phyloP scores from a whole-genome alignment of 1,140 invertebrate genomes.

The Adelges cooleyi region DNA sequence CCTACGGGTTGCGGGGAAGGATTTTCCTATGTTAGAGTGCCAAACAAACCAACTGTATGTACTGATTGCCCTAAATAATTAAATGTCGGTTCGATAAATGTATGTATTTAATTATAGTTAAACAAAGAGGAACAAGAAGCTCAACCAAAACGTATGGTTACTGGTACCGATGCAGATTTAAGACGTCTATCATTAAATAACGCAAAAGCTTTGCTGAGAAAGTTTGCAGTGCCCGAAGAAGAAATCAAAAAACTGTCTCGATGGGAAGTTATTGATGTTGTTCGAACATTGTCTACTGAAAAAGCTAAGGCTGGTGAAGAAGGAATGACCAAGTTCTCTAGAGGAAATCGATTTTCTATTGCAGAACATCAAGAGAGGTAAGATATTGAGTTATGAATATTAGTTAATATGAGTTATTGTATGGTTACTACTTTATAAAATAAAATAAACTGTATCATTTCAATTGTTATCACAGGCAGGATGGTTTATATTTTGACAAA shows the following conservation, averaged over 20 bases:
- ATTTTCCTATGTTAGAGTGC: constrained; percentile 90
- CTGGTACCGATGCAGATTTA: constrained; percentile 97
- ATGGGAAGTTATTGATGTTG: constrained; percentile 99
- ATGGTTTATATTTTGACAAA: too few relatives aligned
- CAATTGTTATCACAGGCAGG: too few relatives aligned
- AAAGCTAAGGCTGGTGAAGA: constrained; percentile 97
- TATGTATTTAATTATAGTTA: constrained; percentile 40
- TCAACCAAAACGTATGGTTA: constrained; percentile 91
- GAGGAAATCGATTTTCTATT: constrained; percentile 95
- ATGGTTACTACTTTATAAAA: too few relatives aligned
- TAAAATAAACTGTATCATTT: too few relatives aligned
- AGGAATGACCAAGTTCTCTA: constrained; percentile 96
- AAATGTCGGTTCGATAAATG: too few relatives aligned
- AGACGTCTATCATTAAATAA: constrained; percentile 88
- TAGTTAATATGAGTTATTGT: too few relatives aligned
- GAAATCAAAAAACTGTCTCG: constrained; percentile 95
- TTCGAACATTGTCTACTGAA: constrained; percentile 92
- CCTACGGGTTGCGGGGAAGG: constrained; percentile 96
- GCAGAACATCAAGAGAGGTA: constrained; percentile 94
- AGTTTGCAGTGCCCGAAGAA: constrained; percentile 95
- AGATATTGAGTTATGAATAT: too few relatives aligned
- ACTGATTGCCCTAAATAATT: too few relatives aligned
- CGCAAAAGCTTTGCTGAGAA: constrained; percentile 86
- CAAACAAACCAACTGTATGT: constrained; percentile 80
- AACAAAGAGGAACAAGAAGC: constrained; percentile 79